phyloP scores from a whole-genome alignment of 1,140 invertebrate species.

The Drosophila kepulauana region DNA sequence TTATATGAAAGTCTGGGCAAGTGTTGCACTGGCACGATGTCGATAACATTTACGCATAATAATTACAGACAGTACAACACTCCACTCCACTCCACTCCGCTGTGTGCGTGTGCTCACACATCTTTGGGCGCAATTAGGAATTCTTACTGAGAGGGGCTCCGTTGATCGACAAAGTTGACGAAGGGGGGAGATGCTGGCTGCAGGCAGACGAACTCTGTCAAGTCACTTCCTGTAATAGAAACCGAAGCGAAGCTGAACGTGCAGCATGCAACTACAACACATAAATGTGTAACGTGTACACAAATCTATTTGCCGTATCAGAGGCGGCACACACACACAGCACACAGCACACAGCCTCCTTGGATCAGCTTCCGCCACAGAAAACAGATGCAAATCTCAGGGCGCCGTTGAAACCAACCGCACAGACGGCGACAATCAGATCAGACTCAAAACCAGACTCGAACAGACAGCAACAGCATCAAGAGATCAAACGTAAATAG shows the following conservation, averaged over 20 bases:
- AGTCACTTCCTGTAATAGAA: constrained; percentile 81
- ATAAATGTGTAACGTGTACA: constrained; percentile 47
- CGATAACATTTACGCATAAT: constrained; percentile 73
- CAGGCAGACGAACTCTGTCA: constrained; percentile 59
- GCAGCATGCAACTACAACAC: constrained; percentile 55
- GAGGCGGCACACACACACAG: not conserved
- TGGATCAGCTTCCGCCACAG: constrained; percentile 54
- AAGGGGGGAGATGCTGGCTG: not conserved
- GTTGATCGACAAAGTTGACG: constrained; percentile 53
- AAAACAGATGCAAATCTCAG: constrained; percentile 61
- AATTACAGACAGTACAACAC: constrained; percentile 48
- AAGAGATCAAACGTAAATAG: constrained; percentile 63
- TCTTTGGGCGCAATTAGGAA: constrained; percentile 68
- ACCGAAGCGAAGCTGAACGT: constrained; percentile 35
- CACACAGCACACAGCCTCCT: not conserved
- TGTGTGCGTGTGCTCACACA: constrained; percentile 58
- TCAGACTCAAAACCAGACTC: constrained; percentile 7
- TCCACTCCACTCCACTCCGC: no score
- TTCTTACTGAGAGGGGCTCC: constrained; percentile 27
- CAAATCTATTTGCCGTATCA: constrained; percentile 35
- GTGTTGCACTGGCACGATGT: constrained; percentile 48
- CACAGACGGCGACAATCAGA: constrained; percentile 38
- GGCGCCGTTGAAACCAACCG: constrained; percentile 59
- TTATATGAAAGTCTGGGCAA: constrained; percentile 24
- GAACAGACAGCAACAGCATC: constrained; percentile 15